Base-by-base conservation (phyloP, 2,113 vertebrate genomes). In the Thalassarche chlororhynchos region DNA sequence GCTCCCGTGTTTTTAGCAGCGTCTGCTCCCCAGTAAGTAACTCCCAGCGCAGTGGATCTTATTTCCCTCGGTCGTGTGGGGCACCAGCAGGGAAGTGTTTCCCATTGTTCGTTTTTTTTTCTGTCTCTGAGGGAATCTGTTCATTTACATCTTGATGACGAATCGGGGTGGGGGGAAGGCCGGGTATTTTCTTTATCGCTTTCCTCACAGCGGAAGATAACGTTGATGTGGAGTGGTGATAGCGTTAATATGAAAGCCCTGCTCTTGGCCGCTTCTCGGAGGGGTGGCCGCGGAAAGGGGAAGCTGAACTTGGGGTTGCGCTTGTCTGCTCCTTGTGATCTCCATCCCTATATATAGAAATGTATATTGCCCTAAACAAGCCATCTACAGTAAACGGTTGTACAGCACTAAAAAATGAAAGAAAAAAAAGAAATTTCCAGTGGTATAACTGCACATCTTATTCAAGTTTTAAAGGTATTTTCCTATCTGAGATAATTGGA, bases 341-440 rank as follows among this genome's bases (percentile, higher is more conserved):
- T 72, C 49, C n/a, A 1, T 44, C 52, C 18, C 66, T 19, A 5
- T 49, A 12, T 46, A 8, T 0, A 52, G 81, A 75, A 69, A 49
- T 2, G 20, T 38, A 1, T 10, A 2, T 16, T 32, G 40, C 24
- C 60, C 25, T 24, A 5, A 57, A 13, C 17, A 24, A 36, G 42
- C 24, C 1, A 2, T 11, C 66, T 18, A 0, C 62, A 34, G 38
- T 17, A 25, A 28, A 6, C 5, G 19, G 34, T 17, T 44, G 42
- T 34, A 14, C 54, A 52, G 46, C 51, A 2, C 40, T 47, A 17
- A 80, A 44, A 51, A 66, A 42, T 1, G 18, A 36, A 25, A 42
- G 44, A 12, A 17, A 5, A 49, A n/a, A 32, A 24, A 26, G n/a
- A 24, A 14, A 19, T 20, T 14, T 31, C 54, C 31, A 28, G 32